Conservation (phyloP, 37 sponge, comb jelly and placozoan species). For the Spongilla lacustris region DNA sequence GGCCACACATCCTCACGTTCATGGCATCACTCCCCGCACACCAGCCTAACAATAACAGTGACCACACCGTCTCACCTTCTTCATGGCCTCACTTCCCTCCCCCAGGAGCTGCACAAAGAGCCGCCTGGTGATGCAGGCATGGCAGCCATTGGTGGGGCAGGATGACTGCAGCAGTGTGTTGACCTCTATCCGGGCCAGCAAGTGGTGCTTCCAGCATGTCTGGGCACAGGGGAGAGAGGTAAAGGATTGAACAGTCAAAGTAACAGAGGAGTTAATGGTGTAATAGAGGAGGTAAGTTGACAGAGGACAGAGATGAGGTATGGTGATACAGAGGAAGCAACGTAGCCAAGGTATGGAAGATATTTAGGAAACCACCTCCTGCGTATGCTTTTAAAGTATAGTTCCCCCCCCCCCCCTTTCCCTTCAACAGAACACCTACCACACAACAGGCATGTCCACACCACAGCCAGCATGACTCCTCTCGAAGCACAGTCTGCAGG, state of each 20-base stretch:
- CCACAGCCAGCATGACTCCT: constrained; percentile 22
- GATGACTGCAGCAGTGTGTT: constrained; percentile 9
- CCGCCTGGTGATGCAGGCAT: constrained; percentile 35
- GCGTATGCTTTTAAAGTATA: no score
- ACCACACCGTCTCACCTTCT: constrained; percentile 36
- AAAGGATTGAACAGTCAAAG: no score
- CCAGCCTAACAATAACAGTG: no score
- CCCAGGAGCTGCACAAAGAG: constrained; percentile 27
- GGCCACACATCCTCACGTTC: no score
- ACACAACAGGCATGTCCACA: constrained; percentile 58
- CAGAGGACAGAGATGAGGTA: no score
- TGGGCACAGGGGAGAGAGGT: constrained; percentile 3
- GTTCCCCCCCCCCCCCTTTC: no score
- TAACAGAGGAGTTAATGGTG: neutral
- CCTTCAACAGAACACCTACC: neutral
- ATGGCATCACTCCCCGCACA: no score
- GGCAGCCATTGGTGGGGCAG: constrained; percentile 40
- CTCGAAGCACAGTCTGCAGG: neutral
- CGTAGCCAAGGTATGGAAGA: no score
- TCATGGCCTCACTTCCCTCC: constrained; percentile 16
- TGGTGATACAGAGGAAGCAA: no score
- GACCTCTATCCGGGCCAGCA: constrained; percentile 27
- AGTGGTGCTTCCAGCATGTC: constrained; percentile 53
- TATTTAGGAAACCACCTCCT: no score
- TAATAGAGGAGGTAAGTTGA: neutral